Conservation (phyloP, 2,797 vertebrate genomes). For the Fistularia tabacaria region DNA sequence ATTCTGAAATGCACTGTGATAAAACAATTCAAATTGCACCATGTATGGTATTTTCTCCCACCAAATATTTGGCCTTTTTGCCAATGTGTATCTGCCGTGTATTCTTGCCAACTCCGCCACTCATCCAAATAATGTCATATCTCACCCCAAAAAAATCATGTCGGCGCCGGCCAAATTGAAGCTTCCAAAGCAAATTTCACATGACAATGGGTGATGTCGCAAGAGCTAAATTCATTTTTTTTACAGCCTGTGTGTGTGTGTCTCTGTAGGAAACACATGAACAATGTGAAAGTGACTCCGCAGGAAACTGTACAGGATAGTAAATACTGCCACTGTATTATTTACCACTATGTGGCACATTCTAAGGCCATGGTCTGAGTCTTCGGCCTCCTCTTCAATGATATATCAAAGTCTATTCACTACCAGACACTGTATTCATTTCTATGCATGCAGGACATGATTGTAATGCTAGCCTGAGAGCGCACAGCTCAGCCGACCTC, state of each 20-base stretch:
- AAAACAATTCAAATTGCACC: too few relatives aligned
- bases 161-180: too few relatives aligned
- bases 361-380: slow-evolving; percentile 11
- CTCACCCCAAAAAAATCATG: too few relatives aligned
- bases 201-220: too few relatives aligned
- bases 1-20: too few relatives aligned
- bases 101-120: too few relatives aligned
- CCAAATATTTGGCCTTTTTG: too few relatives aligned
- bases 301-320: neutral
- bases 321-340: neutral
- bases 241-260: neutral
- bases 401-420: slow-evolving; percentile 45
- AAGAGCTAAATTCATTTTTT: too few relatives aligned
- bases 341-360: neutral
- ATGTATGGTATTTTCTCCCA: too few relatives aligned
- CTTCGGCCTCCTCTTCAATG: slow-evolving; percentile 21
- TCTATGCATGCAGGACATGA: slow-evolving; percentile 53
- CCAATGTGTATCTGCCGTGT: too few relatives aligned
- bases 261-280: neutral
- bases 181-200: too few relatives aligned
- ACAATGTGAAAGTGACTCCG: slow-evolving; percentile 10
- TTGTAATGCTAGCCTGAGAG: slow-evolving; percentile 54
- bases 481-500: slow-evolving; percentile 49
- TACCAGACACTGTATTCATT: slow-evolving; percentile 30
- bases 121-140: too few relatives aligned